Conservation (phyloP, 1,140 invertebrate genomes). For the Neodiprion fabricii region DNA sequence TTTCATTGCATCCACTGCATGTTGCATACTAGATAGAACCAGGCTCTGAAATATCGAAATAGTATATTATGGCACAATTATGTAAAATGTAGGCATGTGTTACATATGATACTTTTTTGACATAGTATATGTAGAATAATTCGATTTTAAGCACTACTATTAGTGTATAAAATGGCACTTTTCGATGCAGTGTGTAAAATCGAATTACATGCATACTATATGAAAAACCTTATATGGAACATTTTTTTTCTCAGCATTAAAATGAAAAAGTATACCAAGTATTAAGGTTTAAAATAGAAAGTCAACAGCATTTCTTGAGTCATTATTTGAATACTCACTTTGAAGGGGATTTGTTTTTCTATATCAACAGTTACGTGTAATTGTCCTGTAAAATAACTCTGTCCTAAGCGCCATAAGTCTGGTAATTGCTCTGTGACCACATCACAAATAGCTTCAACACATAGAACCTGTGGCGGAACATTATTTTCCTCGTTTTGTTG, state of each 20-base stretch:
- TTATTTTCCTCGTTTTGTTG: conserved; percentile 49
- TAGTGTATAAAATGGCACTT: no score
- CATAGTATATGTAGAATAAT: no score
- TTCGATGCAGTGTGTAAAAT: no score
- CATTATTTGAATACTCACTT: conserved; percentile 58
- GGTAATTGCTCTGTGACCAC: conserved; percentile 76
- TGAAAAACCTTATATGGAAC: no score
- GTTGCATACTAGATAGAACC: conserved; percentile 53
- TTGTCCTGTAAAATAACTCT: conserved; percentile 88
- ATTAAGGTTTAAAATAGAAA: no score
- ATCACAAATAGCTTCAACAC: conserved; percentile 77
- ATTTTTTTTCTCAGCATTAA: no score
- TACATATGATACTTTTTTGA: no score
- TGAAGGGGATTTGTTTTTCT: conserved; percentile 74
- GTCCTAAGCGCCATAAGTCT: conserved; percentile 88
- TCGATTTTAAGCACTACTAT: no score
- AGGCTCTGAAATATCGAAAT: conserved; percentile 42
- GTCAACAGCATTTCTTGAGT: no score
- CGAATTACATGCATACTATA: no score
- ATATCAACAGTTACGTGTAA: conserved; percentile 74
- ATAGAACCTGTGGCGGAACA: conserved; percentile 67
- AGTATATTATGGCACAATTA: conserved; percentile 10
- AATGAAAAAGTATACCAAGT: no score
- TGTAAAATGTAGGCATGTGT: no score
- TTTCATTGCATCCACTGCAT: conserved; percentile 53